Percentiles rank a stretch among this genome's conserved stretches.
phyloP scores from a whole-genome alignment of 2,888 invertebrate genomes.

The Brenthis hecate region DNA sequence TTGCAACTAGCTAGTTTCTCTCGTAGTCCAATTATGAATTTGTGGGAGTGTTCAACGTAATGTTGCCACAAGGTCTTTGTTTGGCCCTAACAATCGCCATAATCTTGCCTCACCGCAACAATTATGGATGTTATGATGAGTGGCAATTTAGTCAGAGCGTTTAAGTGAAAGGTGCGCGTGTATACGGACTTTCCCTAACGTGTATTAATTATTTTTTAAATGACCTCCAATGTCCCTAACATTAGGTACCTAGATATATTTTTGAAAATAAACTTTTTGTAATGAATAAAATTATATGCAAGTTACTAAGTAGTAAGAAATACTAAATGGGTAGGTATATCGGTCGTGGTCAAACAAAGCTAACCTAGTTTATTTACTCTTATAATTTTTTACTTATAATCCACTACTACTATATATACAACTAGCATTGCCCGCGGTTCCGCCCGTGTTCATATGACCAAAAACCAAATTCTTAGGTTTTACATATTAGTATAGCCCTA shows the following conservation, averaged over 20 bases:
- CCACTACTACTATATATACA: no score
- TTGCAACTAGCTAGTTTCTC: constrained; percentile 64
- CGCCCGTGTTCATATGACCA: no score
- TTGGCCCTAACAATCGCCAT: constrained; percentile 66
- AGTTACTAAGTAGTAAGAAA: neutral
- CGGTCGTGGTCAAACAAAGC: constrained; percentile 13
- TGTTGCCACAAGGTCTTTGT: constrained; percentile 66
- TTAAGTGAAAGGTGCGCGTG: constrained; percentile 52
- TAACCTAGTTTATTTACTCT: constrained; percentile 1
- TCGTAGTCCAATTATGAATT: constrained; percentile 73
- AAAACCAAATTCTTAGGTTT: no score
- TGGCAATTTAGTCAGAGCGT: constrained; percentile 53
- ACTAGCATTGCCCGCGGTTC: no score
- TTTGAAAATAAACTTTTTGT: neutral
- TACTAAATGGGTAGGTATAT: constrained; percentile 2
- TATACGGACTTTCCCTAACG: constrained; percentile 26
- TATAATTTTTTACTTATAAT: constrained; percentile 5
- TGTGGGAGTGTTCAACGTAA: constrained; percentile 60
- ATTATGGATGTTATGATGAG: constrained; percentile 62
- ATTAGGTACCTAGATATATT: neutral
- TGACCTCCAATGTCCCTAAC: neutral
- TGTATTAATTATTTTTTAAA: constrained; percentile 4
- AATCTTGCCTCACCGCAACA: constrained; percentile 53
- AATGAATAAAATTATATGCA: neutral
- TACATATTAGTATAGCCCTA: no score